phyloP scores from a whole-genome alignment of 2,888 invertebrate species.

The Oscheius sp. region DNA sequence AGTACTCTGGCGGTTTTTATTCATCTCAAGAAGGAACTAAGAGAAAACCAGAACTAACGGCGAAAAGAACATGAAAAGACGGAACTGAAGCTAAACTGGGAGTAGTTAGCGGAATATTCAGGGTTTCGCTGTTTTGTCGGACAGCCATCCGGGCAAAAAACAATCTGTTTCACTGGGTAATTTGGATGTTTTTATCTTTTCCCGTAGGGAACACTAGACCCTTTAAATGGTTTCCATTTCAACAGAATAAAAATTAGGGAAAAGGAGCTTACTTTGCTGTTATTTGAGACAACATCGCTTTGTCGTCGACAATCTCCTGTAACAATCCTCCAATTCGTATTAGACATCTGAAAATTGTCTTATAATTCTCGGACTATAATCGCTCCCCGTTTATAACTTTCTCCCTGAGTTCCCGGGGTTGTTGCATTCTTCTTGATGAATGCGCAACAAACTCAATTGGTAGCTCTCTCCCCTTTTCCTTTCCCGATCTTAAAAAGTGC shows the following conservation, averaged over 20 bases:
- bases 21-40: no score
- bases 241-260: not conserved
- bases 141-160: no score
- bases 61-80: not conserved
- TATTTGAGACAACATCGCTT: not conserved
- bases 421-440: constrained; percentile 11
- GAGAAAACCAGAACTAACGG: no score
- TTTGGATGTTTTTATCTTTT: no score
- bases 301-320: constrained; percentile 16
- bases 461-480: not conserved
- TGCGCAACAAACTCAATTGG: constrained; percentile 28
- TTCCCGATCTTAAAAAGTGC: constrained; percentile 10
- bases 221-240: not conserved
- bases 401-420: not conserved
- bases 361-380: not conserved
- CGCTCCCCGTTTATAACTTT: not conserved
- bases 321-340: constrained; percentile 22
- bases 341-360: constrained; percentile 17
- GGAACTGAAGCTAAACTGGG: not conserved
- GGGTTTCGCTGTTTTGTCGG: not conserved
- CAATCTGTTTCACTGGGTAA: no score
- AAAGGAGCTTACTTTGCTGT: constrained; percentile 18
- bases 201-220: no score
- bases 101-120: constrained; percentile 14
- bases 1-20: no score